Evolutionary conservation across 2,888 invertebrate genomes (phyloP), one percentile per base, ranked within the genome.

Genomic region (Melieria crassipennis): DNA sequence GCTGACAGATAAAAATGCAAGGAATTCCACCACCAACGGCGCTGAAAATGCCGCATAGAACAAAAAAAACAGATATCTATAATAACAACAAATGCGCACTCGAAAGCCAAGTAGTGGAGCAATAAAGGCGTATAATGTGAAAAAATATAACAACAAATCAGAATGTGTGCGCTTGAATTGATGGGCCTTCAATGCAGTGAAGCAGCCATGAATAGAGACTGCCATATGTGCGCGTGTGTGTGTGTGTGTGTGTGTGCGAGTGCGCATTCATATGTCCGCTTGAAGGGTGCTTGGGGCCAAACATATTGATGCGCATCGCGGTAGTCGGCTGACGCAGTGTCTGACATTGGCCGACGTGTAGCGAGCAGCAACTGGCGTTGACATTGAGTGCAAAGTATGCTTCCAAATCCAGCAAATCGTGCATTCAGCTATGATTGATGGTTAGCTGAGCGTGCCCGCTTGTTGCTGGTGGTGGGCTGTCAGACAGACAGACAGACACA

Each of bases 81-180:
- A 30, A 30, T 30, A 30, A 30, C 30, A 30, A 30, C 30, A 30
- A 30, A 30, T 30, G 30, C 30, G 2, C 30, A 30, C 30, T 30
- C 30, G 30, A 30, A 30, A 30, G 30, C 30, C 30, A 2, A 30
- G 30, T 30, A 30, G 30, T 30, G 30, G 30, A 30, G 30, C 30
- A 30, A 3, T 30, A 2, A 30, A 30, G 30, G 30, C 30, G 30
- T 30, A 30, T 30, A 10, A 42, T 42, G 30, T 7, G 5, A 63
- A 30, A 50, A 50, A 45, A 46, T 50, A 63, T 7, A 30, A 64
- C 42, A 64, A 64, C 30, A 52, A 42, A 47, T 13, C 16, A 16
- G 16, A 13, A 62, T 42, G 52, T 42, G 7, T 50, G 42, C 30
- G 7, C 16, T 11, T 7, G n/a, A 30, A 42, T 42, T 63, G 50